Percentiles rank a stretch among this genome's conserved stretches.
These are phyloP conservation scores for Fragum sueziense DNA, from an alignment of 2,888 invertebrate species.

Conservation along the genomic window DNA sequence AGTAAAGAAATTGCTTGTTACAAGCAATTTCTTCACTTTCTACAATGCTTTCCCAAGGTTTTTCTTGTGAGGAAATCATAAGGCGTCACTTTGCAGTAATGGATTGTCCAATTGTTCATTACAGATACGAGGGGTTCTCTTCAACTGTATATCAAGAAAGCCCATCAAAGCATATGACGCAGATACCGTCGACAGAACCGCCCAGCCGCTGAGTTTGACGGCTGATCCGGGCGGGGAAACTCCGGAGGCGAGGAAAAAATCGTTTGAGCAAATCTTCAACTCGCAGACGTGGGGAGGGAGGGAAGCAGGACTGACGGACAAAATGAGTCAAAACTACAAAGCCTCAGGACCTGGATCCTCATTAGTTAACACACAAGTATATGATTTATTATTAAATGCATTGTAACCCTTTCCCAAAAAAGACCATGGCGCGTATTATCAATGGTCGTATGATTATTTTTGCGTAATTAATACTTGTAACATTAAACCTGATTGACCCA, in stretches of 20 bases:
- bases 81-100: no score
- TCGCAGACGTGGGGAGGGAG: slow-evolving; percentile 24
- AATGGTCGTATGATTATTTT: no score
- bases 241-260: neutral
- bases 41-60: no score
- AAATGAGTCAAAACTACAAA: slow-evolving; percentile 14
- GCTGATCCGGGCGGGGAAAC: neutral
- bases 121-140: slow-evolving; percentile 21
- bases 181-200: neutral
- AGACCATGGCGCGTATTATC: no score
- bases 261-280: slow-evolving; percentile 18
- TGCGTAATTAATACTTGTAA: no score
- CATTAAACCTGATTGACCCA: no score
- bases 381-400: neutral
- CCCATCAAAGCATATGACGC: slow-evolving; percentile 7
- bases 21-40: no score
- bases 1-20: no score
- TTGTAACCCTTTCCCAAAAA: neutral
- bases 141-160: slow-evolving; percentile 16
- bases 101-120: no score
- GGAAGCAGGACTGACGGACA: neutral
- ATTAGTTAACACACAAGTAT: slow-evolving; percentile 20
- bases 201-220: neutral
- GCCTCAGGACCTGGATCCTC: slow-evolving; percentile 31
- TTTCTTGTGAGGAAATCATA: no score